Evolutionary conservation across 2,797 vertebrate species (phyloP).

Genomic region (Bovichtus diacanthus): DNA sequence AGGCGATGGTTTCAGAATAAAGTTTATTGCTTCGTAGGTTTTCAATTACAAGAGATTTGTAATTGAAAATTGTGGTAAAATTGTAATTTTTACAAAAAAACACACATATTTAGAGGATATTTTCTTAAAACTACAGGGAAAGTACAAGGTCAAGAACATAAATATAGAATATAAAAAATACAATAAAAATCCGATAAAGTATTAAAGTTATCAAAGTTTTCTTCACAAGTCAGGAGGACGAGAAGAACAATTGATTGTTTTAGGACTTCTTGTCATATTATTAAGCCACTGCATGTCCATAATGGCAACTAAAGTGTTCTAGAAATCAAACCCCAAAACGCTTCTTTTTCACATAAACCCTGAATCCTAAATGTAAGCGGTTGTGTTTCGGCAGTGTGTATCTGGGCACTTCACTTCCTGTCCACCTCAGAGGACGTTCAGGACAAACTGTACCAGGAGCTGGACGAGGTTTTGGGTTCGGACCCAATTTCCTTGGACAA

Average conservation of each 20-base stretch:
- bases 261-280: not conserved
- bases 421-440: conserved; percentile 92
- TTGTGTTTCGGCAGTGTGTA: conserved; percentile 88
- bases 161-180: no score
- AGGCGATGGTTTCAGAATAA: no score
- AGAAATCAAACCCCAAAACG: not conserved
- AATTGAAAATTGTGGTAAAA: no score
- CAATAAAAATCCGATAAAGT: no score
- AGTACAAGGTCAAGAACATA: no score
- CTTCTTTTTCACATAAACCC: not conserved
- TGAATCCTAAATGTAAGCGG: not conserved
- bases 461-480: conserved; percentile 89
- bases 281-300: not conserved
- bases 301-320: not conserved
- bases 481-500: conserved; percentile 90
- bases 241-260: not conserved
- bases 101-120: no score
- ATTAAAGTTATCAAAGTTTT: no score
- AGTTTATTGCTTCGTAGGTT: no score
- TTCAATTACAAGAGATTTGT: no score
- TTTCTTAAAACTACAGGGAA: no score
- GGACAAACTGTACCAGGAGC: conserved; percentile 90
- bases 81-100: no score
- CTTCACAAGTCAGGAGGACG: not conserved
- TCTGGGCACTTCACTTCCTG: conserved; percentile 95